These are phyloP conservation scores for Aproaerema taeniolella DNA, from an alignment of 2,888 invertebrate genomes.

Conservation along the genomic window DNA sequence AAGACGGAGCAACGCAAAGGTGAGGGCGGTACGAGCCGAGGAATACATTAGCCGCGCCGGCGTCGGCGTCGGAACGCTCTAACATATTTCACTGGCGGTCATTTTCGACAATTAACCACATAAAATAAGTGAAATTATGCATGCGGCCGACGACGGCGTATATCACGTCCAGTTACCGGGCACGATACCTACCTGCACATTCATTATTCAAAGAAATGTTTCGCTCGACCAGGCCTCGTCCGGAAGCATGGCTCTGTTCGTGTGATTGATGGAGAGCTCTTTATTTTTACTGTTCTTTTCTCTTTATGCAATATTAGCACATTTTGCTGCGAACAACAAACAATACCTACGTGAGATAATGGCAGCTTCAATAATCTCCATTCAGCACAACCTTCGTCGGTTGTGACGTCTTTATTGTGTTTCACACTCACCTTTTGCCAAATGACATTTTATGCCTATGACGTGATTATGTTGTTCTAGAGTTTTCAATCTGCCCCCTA, in stretches of 20 bases:
- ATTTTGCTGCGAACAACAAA: conserved; percentile 15
- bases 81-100: conserved; percentile 75
- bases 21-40: conserved; percentile 57
- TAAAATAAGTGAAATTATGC: conserved; percentile 78
- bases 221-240: conserved; percentile 66
- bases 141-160: conserved; percentile 76
- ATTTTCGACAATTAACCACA: conserved; percentile 78
- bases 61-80: conserved; percentile 60
- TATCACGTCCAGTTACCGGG: conserved; percentile 77
- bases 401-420: conserved; percentile 1
- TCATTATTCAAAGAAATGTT: conserved; percentile 78
- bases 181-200: conserved; percentile 69
- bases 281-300: conserved; percentile 61
- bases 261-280: conserved; percentile 73
- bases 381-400: conserved; percentile 12
- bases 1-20: conserved; percentile 43
- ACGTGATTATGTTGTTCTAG: too few species aligned
- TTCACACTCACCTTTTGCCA: conserved; percentile 3
- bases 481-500: too few species aligned
- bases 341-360: conserved; percentile 9
- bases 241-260: conserved; percentile 69
- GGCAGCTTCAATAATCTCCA: conserved; percentile 3
- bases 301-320: conserved; percentile 40
- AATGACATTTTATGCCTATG: too few species aligned
- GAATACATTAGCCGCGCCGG: conserved; percentile 69